Base-by-base conservation (phyloP, 2,797 vertebrate genomes). In the Lindbergichthys nudifrons region DNA sequence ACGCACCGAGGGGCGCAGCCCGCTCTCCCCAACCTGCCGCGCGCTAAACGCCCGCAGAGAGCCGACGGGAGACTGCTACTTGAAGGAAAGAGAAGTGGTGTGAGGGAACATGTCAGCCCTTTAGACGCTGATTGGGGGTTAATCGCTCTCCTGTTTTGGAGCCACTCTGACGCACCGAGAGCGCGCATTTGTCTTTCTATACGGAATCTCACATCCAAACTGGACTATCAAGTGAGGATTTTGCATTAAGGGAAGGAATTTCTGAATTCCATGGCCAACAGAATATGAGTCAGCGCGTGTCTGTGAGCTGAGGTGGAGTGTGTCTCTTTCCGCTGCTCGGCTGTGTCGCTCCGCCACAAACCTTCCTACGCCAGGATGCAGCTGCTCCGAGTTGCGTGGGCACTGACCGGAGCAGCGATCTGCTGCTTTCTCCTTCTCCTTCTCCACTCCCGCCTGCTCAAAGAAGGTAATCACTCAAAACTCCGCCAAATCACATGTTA, bases 381-480 rank as follows among this genome's bases (percentile, higher is more conserved):
- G 96, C 96, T 97, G 91, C 95, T 96, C 93, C 95, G 96, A 95
- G 96, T 97, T 90, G 96, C 97, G 95, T 98, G 97, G 97, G 97
- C 97, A 93, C 92, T 98, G 93, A 96, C 97, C 76, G 97, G 96
- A 95, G 97, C 97, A 88, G 97, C 97, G 85, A 94, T 99, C 94
- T 98, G 97, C 97, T 98, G 97, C 96, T 95, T 97, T 89, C 95
- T 98, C 69, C 90, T 99, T 57, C 95, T 99, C 83, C 92, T 98
- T 69, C 95, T 99, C 87, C 97, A 98, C 95, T 97, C 97, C 78
- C 97, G 97, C 86, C 95, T 99, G 94, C 95, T 98, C 77, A 95
- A 95, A 95, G 97, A 98, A 98, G 98, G 98, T 99, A 98, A 97
- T n/a, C 59, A 43, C 46, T 26, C 70, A 4, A 0, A 61, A n/a